phyloP scores from a whole-genome alignment of 2,113 vertebrate genomes.

The Brachionichthys hirsutus region DNA sequence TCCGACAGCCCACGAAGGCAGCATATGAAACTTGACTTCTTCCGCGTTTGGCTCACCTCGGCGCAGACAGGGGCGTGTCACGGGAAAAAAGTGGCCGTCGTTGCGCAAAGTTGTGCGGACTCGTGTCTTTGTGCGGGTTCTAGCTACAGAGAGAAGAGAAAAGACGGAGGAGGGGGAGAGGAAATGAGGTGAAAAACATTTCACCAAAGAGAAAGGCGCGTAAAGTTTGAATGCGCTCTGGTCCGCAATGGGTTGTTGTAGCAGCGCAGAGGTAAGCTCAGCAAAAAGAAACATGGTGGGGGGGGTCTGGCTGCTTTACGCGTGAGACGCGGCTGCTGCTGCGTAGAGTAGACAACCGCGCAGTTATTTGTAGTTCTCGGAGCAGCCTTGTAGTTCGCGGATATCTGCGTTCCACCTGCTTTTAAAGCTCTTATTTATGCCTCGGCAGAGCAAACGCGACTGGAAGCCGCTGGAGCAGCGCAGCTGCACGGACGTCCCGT shows the following conservation, averaged over 20 bases:
- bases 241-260: slow-evolving; percentile 61
- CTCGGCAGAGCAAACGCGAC: slow-evolving; percentile 83
- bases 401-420: no score
- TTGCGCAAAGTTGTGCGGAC: neutral
- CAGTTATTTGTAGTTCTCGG: neutral
- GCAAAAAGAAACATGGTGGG: fast-evolving
- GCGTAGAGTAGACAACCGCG: slow-evolving; percentile 5
- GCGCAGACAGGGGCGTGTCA: neutral
- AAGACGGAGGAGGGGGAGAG: no score
- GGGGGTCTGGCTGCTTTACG: neutral
- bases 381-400: neutral
- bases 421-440: slow-evolving; percentile 25
- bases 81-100: neutral
- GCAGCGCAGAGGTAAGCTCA: slow-evolving; percentile 58
- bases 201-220: neutral
- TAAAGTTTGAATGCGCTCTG: slow-evolving; percentile 6
- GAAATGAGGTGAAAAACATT: slow-evolving; percentile 5
- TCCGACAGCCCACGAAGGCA: slow-evolving; percentile 11
- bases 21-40: slow-evolving; percentile 33
- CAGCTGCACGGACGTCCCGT: slow-evolving; percentile 92
- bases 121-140: fast-evolving
- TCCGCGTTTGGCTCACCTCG: slow-evolving; percentile 49
- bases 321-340: slow-evolving; percentile 4
- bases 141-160: neutral
- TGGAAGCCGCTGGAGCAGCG: slow-evolving; percentile 94